A percentile compares a stretch with the other conserved stretches of the same genome.
Evolutionary conservation across 2,888 invertebrate genomes (phyloP).

Genomic region (Netelia virgata): DNA sequence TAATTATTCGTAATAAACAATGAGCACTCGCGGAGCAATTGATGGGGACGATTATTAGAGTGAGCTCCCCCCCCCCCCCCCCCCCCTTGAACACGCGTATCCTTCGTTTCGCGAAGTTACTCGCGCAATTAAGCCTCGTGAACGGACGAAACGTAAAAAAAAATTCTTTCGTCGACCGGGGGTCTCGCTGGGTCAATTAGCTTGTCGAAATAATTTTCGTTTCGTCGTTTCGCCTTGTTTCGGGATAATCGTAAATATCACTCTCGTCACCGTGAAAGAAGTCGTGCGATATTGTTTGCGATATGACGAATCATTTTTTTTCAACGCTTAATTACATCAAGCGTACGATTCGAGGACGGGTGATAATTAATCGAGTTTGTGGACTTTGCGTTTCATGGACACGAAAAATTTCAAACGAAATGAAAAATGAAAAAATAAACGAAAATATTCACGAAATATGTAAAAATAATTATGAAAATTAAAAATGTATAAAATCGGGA

Average conservation of each 20-base stretch:
- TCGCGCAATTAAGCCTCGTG: constrained; percentile 60
- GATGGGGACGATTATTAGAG: constrained; percentile 56
- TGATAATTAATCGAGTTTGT: constrained; percentile 1
- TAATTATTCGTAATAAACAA: constrained; percentile 63
- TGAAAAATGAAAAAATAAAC: background rate
- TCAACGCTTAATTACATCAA: background rate
- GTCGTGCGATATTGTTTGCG: constrained; percentile 13
- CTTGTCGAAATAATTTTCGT: constrained; percentile 62
- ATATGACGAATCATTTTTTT: background rate
- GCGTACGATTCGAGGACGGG: background rate
- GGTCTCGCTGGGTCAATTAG: constrained; percentile 63
- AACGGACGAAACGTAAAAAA: constrained; percentile 56
- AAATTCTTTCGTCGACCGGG: constrained; percentile 46
- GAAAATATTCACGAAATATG: background rate
- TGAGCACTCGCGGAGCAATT: constrained; percentile 50
- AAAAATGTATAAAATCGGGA: no score
- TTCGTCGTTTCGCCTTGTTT: constrained; percentile 45
- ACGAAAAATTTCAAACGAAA: constrained; percentile 21
- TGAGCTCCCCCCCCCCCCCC: constrained; percentile 31
- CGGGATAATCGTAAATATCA: constrained; percentile 29
- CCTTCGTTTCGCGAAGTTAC: constrained; percentile 21
- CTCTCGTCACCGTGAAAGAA: constrained; percentile 1
- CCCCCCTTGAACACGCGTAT: background rate
- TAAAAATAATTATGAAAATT: no score
- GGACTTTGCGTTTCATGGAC: background rate